These are phyloP conservation scores for Temnothorax nylanderi DNA, from an alignment of 1,140 invertebrate genomes.

Conservation along the genomic window DNA sequence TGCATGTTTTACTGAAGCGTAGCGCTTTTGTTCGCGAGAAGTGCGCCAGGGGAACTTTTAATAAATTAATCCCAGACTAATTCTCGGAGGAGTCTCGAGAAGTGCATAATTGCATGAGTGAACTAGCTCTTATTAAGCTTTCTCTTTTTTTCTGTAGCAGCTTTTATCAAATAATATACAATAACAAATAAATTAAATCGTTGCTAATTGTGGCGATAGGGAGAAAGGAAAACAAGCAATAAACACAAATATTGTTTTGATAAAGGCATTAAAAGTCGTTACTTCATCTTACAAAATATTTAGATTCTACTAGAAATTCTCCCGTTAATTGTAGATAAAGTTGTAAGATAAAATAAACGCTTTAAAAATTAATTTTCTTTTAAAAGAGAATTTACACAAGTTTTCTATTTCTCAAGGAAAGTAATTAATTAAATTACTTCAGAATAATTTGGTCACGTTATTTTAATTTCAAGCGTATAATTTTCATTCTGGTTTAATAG, in stretches of 20 bases:
- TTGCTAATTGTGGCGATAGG: background rate
- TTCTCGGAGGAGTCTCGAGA: background rate
- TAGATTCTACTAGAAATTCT: background rate
- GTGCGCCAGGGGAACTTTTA: background rate
- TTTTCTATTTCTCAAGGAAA: background rate
- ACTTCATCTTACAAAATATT: background rate
- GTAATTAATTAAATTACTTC: slow-evolving; percentile 1
- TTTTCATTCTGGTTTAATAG: background rate
- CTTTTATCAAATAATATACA: background rate
- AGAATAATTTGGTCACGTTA: background rate
- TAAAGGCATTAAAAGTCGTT: background rate
- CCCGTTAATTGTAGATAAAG: background rate
- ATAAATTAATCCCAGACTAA: background rate
- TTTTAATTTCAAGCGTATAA: slow-evolving; percentile 2
- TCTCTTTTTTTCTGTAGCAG: background rate
- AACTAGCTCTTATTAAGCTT: background rate
- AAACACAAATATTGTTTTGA: background rate
- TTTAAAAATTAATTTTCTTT: slow-evolving; percentile 10
- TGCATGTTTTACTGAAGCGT: slow-evolving; percentile 1
- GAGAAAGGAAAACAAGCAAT: background rate
- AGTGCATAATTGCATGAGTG: background rate
- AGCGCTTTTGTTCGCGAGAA: slow-evolving; percentile 8
- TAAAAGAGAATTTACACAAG: background rate
- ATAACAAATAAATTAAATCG: background rate
- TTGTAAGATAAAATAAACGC: background rate